Conservation (phyloP, 2,888 invertebrate species). For the Amphiduros pacificus region DNA sequence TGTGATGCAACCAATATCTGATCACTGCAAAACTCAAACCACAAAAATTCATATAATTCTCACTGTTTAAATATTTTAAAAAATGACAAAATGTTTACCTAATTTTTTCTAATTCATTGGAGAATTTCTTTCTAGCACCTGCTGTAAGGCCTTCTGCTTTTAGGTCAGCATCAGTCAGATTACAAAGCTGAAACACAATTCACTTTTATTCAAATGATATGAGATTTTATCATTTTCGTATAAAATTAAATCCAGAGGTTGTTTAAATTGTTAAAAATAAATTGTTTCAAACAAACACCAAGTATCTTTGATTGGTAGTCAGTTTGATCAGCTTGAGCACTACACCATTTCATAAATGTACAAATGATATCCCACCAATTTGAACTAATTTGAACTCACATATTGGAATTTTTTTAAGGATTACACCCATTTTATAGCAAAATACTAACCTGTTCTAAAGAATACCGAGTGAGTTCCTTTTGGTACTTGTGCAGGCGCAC, state of each 20-base stretch:
- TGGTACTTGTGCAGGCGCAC: conserved; percentile 18
- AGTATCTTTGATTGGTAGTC: not conserved
- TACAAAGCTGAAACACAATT: not conserved
- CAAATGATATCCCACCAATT: no score
- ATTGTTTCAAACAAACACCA: not conserved
- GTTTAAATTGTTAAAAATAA: not conserved
- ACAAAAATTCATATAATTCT: not conserved
- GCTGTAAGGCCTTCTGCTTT: conserved; percentile 4
- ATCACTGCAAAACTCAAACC: not conserved
- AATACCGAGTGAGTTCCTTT: conserved; percentile 1
- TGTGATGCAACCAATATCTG: not conserved
- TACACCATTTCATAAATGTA: no score
- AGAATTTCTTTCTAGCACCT: conserved; percentile 7
- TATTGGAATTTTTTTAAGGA: not conserved
- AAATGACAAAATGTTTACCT: not conserved
- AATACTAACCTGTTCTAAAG: conserved; percentile 11
- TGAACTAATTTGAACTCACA: not conserved
- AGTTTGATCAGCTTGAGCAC: no score
- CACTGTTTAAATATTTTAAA: not conserved
- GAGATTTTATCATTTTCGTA: no score
- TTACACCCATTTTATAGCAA: no score
- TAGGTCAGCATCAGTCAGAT: not conserved
- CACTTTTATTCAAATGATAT: not conserved
- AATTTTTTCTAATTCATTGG: not conserved
- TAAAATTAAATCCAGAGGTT: no score